Percentiles rank a stretch among this genome's conserved stretches.
Conservation (phyloP, 2,113 vertebrate genomes). For the Sapajus apella region DNA sequence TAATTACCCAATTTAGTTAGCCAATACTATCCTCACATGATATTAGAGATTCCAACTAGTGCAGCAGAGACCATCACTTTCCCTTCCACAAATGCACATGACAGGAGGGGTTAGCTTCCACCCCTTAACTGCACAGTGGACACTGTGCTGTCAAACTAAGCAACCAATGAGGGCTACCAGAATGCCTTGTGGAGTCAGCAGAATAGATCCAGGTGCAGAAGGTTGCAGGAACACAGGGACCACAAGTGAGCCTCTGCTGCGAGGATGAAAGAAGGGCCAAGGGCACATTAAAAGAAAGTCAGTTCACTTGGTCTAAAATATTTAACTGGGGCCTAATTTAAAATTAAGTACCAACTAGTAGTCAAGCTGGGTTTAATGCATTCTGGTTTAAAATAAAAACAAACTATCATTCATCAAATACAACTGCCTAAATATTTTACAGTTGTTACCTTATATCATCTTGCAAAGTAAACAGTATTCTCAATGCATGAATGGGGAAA, state of each 20-base stretch:
- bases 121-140: accelerated
- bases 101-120: accelerated
- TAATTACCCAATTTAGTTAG: accelerated
- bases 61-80: background rate
- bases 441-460: background rate
- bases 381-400: background rate
- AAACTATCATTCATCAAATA: background rate
- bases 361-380: background rate
- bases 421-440: background rate
- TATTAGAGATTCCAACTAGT: background rate
- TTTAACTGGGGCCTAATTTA: background rate
- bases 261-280: background rate
- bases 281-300: background rate
- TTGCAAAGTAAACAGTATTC: background rate
- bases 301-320: accelerated
- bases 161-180: background rate
- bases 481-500: background rate
- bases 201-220: background rate
- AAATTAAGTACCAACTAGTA: background rate
- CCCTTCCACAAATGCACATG: accelerated
- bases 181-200: background rate
- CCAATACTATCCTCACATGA: accelerated
- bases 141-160: background rate
- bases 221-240: background rate
- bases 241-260: background rate